These are phyloP conservation scores for Agrochola circellaris DNA, from an alignment of 2,888 invertebrate species.

Conservation along the genomic window DNA sequence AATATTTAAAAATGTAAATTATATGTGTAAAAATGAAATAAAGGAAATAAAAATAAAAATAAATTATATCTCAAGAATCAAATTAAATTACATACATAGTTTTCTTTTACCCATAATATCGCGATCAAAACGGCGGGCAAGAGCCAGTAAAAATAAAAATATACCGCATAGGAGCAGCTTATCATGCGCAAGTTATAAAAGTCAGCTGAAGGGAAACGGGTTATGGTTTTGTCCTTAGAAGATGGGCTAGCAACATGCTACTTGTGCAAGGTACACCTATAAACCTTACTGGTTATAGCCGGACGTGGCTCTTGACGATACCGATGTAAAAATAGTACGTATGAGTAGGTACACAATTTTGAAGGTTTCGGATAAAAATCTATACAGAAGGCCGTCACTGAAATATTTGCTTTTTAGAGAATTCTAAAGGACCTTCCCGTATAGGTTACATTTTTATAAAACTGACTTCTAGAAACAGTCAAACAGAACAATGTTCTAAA, in stretches of 20 bases:
- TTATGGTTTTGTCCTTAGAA: conserved; percentile 56
- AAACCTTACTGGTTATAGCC: conserved; percentile 53
- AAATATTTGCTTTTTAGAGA: background rate
- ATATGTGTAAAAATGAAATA: too few species aligned
- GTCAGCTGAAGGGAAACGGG: conserved; percentile 57
- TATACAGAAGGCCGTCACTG: conserved; percentile 8
- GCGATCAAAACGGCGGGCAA: background rate
- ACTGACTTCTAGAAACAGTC: background rate
- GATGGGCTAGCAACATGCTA: conserved; percentile 60
- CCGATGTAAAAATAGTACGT: conserved; percentile 36
- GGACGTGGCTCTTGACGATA: conserved; percentile 38
- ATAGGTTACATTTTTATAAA: background rate
- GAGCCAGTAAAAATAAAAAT: conserved; percentile 13
- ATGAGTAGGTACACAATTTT: conserved; percentile 18
- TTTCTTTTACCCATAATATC: background rate
- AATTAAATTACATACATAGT: background rate
- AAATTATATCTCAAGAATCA: background rate
- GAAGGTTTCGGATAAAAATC: conserved; percentile 5
- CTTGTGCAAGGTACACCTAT: conserved; percentile 47
- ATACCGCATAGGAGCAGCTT: conserved; percentile 26
- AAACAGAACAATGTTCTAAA: background rate
- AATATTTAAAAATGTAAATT: too few species aligned
- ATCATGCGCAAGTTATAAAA: conserved; percentile 56
- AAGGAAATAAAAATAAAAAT: too few species aligned
- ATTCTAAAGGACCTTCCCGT: background rate